Evolutionary conservation across 2,888 invertebrate species (phyloP).

Genomic region (Drosophila pseudotalamancana): DNA sequence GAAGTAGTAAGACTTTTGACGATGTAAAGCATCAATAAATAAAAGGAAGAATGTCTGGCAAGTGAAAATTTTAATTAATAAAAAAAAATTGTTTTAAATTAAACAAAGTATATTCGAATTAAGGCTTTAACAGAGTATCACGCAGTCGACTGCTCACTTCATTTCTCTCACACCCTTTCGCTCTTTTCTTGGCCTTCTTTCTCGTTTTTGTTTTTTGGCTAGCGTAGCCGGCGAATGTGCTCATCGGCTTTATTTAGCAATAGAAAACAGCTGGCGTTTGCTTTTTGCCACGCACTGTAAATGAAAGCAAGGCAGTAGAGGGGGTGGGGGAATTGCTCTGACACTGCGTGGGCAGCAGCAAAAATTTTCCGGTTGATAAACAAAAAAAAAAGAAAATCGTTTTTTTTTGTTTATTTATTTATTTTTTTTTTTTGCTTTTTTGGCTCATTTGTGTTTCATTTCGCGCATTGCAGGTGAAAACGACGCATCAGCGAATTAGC

Average conservation of each 20-base stretch:
- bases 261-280: conserved; percentile 56
- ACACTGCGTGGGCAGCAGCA: conserved; percentile 10
- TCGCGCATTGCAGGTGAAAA: conserved; percentile 85
- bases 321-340: no score
- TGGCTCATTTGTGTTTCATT: conserved; percentile 17
- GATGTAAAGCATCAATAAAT: no score
- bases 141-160: no score
- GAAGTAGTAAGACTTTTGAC: no score
- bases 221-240: conserved; percentile 61
- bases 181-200: conserved; percentile 1
- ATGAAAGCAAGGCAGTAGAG: neutral
- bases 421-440: no score
- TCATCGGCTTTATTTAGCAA: conserved; percentile 74
- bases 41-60: no score
- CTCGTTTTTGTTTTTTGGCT: conserved; percentile 34
- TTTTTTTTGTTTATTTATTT: no score
- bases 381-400: conserved; percentile 28
- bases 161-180: neutral
- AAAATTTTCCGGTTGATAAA: conserved; percentile 65
- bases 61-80: no score
- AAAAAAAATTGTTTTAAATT: no score
- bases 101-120: no score
- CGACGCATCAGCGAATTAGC: conserved; percentile 83
- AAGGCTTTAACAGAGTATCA: no score
- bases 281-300: conserved; percentile 34